phyloP scores from a whole-genome alignment of 1,140 invertebrate species.

The Triops cancriformis region DNA sequence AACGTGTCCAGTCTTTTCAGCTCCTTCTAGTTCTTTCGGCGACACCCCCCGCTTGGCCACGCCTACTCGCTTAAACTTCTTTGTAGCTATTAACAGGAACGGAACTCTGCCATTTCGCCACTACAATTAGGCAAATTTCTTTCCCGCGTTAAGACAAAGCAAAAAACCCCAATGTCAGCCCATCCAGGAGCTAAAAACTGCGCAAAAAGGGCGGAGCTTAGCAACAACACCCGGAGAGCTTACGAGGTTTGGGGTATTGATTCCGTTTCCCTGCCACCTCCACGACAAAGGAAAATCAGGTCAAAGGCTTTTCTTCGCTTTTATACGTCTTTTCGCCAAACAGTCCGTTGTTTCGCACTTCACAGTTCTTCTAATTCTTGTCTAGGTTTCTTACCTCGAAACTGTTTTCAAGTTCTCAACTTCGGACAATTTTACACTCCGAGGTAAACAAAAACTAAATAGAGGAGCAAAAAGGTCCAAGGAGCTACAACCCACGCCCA shows the following conservation, averaged over 20 bases:
- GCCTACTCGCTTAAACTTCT: neutral
- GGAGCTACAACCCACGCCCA: neutral
- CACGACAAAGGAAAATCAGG: conserved; percentile 7
- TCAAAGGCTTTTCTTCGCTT: neutral
- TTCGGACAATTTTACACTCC: neutral
- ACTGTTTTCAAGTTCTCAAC: too few relatives aligned
- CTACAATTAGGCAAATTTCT: too few relatives aligned
- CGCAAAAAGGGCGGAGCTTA: neutral
- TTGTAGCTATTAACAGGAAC: too few relatives aligned
- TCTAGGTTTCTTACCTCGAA: too few relatives aligned
- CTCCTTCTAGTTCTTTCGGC: too few relatives aligned
- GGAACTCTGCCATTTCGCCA: too few relatives aligned
- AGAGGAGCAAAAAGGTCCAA: conserved; percentile 17
- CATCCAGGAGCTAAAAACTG: neutral
- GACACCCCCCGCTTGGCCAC: neutral
- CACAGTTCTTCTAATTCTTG: too few relatives aligned
- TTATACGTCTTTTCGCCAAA: neutral
- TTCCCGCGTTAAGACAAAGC: too few relatives aligned
- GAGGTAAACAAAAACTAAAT: conserved; percentile 20
- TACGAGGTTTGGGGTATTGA: neutral
- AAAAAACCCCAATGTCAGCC: neutral
- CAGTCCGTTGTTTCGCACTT: too few relatives aligned
- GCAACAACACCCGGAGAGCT: neutral
- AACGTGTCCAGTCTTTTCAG: too few relatives aligned
- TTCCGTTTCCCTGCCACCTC: neutral